These are phyloP conservation scores for Empidonax alnorum DNA, from an alignment of 2,113 vertebrate genomes.

Conservation along the genomic window DNA sequence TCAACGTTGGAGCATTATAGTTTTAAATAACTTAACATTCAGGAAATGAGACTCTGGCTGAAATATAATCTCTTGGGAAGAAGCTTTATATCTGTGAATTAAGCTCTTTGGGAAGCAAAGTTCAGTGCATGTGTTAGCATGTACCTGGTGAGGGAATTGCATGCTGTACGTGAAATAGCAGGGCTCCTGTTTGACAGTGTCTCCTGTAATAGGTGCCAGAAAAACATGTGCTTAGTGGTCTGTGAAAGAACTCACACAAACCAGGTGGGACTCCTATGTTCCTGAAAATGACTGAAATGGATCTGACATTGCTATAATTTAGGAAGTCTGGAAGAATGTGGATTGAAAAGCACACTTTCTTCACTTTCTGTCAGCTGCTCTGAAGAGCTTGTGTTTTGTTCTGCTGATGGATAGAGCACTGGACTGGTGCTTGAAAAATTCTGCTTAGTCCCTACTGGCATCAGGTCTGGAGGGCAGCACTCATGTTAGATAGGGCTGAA, in stretches of 20 bases:
- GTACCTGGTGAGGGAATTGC: background rate
- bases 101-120: background rate
- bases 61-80: background rate
- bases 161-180: background rate
- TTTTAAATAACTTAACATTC: background rate
- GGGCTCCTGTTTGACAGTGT: background rate
- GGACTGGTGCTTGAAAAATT: background rate
- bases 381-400: background rate
- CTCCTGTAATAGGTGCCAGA: background rate
- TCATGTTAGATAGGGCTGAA: background rate
- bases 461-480: background rate
- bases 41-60: background rate
- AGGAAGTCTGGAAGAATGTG: background rate
- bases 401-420: background rate
- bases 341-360: background rate
- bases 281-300: background rate
- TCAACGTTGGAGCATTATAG: background rate
- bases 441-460: background rate
- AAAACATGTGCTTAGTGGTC: accelerated
- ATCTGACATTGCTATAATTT: background rate
- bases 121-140: background rate
- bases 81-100: background rate
- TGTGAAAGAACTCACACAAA: background rate
- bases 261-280: background rate
- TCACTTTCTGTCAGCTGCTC: background rate